phyloP scores from a whole-genome alignment of 2,113 vertebrate genomes.

The Chaenogobius annularis region DNA sequence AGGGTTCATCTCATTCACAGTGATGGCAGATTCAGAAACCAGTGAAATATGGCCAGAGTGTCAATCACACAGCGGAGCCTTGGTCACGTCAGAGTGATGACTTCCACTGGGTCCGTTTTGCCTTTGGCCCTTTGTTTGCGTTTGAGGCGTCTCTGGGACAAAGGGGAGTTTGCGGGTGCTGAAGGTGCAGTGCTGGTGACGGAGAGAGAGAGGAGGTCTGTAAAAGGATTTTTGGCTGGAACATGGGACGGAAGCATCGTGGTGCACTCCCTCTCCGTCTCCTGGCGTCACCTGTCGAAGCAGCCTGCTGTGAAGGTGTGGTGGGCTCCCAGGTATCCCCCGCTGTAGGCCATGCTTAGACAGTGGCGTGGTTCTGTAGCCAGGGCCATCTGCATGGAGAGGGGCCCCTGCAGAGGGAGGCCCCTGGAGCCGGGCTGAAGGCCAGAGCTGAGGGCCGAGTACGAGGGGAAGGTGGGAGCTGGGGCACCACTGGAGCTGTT shows the following conservation, averaged over 20 bases:
- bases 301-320: slow-evolving; percentile 76
- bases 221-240: slow-evolving; percentile 44
- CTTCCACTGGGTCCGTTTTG: slow-evolving; percentile 63
- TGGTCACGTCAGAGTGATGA: slow-evolving; percentile 74
- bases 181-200: slow-evolving; percentile 48
- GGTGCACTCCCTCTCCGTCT: slow-evolving; percentile 69
- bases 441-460: slow-evolving; percentile 65
- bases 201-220: slow-evolving; percentile 69
- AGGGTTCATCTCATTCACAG: slow-evolving; percentile 68
- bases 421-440: slow-evolving; percentile 67
- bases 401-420: slow-evolving; percentile 74
- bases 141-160: slow-evolving; percentile 65
- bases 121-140: slow-evolving; percentile 69
- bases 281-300: slow-evolving; percentile 85
- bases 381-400: slow-evolving; percentile 82
- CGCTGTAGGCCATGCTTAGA: slow-evolving; percentile 74
- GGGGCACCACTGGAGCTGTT: slow-evolving; percentile 56
- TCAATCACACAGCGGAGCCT: slow-evolving; percentile 22
- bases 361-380: slow-evolving; percentile 77
- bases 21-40: slow-evolving; percentile 52
- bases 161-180: slow-evolving; percentile 30
- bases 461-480: slow-evolving; percentile 60
- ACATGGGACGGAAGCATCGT: slow-evolving; percentile 46
- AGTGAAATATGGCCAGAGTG: slow-evolving; percentile 30
- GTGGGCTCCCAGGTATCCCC: slow-evolving; percentile 79